phyloP scores from a whole-genome alignment of 2,113 vertebrate genomes.

The Lipophrys pholis region DNA sequence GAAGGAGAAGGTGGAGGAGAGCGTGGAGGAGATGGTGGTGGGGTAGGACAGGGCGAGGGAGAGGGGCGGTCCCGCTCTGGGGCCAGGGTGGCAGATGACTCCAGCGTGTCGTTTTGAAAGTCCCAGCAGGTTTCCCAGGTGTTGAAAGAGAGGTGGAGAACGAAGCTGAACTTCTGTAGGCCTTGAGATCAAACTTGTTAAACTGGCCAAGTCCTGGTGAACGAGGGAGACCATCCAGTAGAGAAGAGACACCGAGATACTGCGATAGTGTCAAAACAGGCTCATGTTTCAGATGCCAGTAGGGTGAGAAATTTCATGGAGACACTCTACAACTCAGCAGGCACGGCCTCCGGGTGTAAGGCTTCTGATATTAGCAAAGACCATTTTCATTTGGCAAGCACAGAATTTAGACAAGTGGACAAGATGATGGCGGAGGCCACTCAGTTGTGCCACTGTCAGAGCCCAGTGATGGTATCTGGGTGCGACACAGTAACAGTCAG shows the following conservation, averaged over 20 bases:
- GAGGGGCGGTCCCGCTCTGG: slow-evolving; percentile 88
- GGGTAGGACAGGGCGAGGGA: slow-evolving; percentile 81
- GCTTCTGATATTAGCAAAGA: neutral
- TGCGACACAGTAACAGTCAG: slow-evolving; percentile 41
- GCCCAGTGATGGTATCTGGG: slow-evolving; percentile 20
- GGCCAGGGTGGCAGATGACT: slow-evolving; percentile 83
- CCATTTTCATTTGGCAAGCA: slow-evolving; percentile 37
- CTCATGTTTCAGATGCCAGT: neutral
- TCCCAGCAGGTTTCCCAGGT: slow-evolving; percentile 18
- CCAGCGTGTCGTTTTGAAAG: slow-evolving; percentile 69
- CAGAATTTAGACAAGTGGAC: slow-evolving; percentile 38
- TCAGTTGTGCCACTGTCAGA: slow-evolving; percentile 67
- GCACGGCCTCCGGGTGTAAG: slow-evolving; percentile 5
- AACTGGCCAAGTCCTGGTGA: slow-evolving; percentile 7
- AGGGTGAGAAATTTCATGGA: neutral
- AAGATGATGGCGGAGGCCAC: slow-evolving; percentile 29
- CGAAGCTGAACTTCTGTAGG: neutral
- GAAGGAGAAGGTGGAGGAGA: slow-evolving; percentile 57
- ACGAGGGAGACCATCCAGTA: neutral
- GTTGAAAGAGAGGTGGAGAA: slow-evolving; percentile 6
- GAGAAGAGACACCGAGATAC: neutral
- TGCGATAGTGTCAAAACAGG: neutral
- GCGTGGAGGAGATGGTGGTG: slow-evolving; percentile 47
- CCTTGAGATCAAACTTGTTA: slow-evolving; percentile 18
- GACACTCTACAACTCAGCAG: slow-evolving; percentile 11